Base-by-base conservation (phyloP, 2,888 invertebrate genomes). In the Platycheirus rosarum region DNA sequence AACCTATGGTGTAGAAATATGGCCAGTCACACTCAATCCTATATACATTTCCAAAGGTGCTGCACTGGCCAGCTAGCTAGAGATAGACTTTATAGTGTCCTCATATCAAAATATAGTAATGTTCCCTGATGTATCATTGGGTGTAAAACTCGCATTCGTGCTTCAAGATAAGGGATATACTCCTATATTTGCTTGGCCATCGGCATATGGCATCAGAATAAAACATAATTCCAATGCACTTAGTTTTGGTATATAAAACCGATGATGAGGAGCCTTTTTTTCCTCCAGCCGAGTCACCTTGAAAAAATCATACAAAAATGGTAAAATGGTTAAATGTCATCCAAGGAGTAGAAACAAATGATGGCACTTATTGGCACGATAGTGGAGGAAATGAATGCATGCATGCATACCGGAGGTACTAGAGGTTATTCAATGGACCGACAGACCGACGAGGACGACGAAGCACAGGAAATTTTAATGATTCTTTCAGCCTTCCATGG, bases 391-490 rank as follows among this genome's bases (percentile, higher is more conserved):
- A 76, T 76, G 66, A 70, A 75, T 76, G n/a, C n/a, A 82, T 71
- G 63, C 23, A 65, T 68, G 9, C 9, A 63, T 42, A 44, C 23
- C 40, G 32, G 46, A 29, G 60, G 32, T 13, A 42, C 26, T 4
- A 66, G 18, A 13, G 3, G n/a, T 9, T 5, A 37, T 62, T 65
- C 49, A 48, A 49, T 55, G 68, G 55, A 35, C 55, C 73, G 69
- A 29, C 26, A 26, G 26, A 26, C 2, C 2, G 29, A 32, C 8
- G 68, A n/a, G n/a, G n/a, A n/a, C n/a, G n/a, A n/a, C n/a, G n/a
- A n/a, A n/a, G n/a, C n/a, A n/a, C 55, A 51, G 71, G 40, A 53
- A 66, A 77, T 77, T 53, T 77, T 82, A 77, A 82, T 82, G 82
- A 68, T 77, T 63, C 51, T 57, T 26, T 42, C 11, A 57, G 77